These are phyloP conservation scores for Microhierax caerulescens DNA, from an alignment of 2,797 vertebrate species.

Conservation along the genomic window DNA sequence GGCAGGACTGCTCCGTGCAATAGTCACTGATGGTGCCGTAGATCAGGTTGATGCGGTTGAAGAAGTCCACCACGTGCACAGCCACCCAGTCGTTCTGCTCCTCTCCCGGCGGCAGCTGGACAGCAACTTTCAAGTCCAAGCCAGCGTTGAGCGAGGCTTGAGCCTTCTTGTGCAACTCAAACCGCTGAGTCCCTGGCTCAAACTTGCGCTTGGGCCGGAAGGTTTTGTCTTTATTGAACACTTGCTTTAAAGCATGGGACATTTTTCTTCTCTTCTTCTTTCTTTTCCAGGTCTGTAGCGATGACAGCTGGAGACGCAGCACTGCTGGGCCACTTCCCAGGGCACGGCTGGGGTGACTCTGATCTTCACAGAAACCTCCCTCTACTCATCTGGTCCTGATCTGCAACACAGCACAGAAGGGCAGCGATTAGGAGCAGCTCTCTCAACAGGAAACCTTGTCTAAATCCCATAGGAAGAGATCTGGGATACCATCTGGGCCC, in stretches of 20 bases:
- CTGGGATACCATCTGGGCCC: conserved; percentile 57
- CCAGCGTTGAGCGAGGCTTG: conserved; percentile 93
- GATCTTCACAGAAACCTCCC: conserved; percentile 14
- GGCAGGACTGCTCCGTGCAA: conserved; percentile 91
- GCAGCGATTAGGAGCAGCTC: conserved; percentile 44
- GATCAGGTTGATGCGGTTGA: conserved; percentile 97
- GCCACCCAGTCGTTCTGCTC: conserved; percentile 95
- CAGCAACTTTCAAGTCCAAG: conserved; percentile 90
- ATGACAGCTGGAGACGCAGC: background rate
- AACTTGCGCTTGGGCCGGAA: conserved; percentile 98
- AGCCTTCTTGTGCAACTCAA: conserved; percentile 94
- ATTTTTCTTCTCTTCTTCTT: conserved; percentile 59
- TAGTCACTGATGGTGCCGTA: conserved; percentile 94
- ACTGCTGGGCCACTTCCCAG: background rate
- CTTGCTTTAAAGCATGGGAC: conserved; percentile 90
- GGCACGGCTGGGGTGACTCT: background rate
- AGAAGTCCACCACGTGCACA: conserved; percentile 96
- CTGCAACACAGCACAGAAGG: conserved; percentile 46
- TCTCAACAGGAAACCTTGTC: conserved; percentile 29
- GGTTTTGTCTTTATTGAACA: conserved; percentile 96
- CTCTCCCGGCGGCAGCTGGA: conserved; percentile 89
- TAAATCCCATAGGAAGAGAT: conserved; percentile 42
- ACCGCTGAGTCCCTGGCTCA: conserved; percentile 93
- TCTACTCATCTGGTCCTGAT: background rate
- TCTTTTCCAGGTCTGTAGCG: background rate